Base-by-base conservation (phyloP, 1,140 invertebrate species). In the Zaprionus lachaisei region DNA sequence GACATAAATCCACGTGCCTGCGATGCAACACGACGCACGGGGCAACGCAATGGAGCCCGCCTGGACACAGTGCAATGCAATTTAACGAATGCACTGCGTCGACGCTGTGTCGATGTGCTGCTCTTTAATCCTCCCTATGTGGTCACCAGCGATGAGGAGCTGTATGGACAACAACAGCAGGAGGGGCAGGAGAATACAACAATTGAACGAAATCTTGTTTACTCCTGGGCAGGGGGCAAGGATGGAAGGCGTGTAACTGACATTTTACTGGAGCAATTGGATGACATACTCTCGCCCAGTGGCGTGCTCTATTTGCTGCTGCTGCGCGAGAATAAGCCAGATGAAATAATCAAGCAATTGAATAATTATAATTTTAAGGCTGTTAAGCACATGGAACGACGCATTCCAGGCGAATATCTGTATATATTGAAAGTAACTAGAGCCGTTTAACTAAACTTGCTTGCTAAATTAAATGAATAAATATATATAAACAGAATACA, bases 101-200 rank as follows among this genome's bases (percentile, higher is more conserved):
- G 83, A 47, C 90, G 93, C 56, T 82, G 93, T 1, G 95, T 97
- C 83, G 99, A 99, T 95, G 67, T 99, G 22, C 93, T 99, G 60
- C 83, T 99, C 58, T 99, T 99, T 83, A 99, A 99, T 95, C 99
- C 99, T 2, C 99, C 99, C 0, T 99, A 99, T 94, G 98, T 99
- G 51, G 96, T 97, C 0, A 99, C 98, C 11, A 75, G 72, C 34
- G 81, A 90, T 12, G 95, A 95, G 15, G 93, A 95, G 51, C 91
- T 94, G 37, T 97, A 78, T 7, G 55, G 44, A 15, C 70, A 82
- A 26, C 47, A 12, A 14, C 66, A 72, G n/a, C 66, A 72, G 12
- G 2, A 44, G 2, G 22, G 47, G 12, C 63, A 58, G 17, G 20
- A 34, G 17, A 37, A 38, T 17, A 14, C 63, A 2, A 66, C 79